Percentiles rank a stretch among this genome's conserved stretches.
phyloP scores from a whole-genome alignment of 2,113 vertebrate genomes.

The Hippocampus comes region DNA sequence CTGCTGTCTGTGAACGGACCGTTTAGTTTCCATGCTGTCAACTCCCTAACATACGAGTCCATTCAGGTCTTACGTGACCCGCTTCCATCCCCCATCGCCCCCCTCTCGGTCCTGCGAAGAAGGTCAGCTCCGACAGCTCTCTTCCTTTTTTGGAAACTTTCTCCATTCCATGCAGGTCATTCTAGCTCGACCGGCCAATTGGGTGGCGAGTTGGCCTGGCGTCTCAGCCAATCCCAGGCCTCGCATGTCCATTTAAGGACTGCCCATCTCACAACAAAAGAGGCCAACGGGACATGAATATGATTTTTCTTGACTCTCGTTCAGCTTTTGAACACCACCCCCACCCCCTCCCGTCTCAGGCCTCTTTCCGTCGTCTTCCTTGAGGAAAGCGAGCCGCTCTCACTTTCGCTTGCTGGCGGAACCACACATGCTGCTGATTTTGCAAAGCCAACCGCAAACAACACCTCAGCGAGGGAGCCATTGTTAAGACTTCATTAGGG shows the following conservation, averaged over 20 bases:
- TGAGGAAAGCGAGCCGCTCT: constrained; percentile 1
- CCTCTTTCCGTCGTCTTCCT: not conserved
- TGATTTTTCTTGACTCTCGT: constrained; percentile 39
- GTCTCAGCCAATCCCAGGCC: constrained; percentile 71
- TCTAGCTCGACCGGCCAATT: constrained; percentile 74
- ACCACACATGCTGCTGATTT: constrained; percentile 33
- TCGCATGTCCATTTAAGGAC: constrained; percentile 89
- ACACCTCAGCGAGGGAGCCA: constrained; percentile 69
- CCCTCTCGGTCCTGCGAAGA: constrained; percentile 73
- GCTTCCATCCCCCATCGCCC: constrained; percentile 22
- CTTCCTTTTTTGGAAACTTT: constrained; percentile 93
- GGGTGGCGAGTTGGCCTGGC: constrained; percentile 63
- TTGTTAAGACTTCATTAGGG: constrained; percentile 72
- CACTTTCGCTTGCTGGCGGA: not conserved
- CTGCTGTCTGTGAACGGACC: constrained; percentile 42
- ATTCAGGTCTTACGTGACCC: constrained; percentile 26
- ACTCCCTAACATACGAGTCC: constrained; percentile 32
- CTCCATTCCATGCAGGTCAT: constrained; percentile 82
- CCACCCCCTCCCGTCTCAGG: constrained; percentile 1
- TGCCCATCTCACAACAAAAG: constrained; percentile 66
- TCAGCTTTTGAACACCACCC: constrained; percentile 12
- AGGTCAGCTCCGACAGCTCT: constrained; percentile 70
- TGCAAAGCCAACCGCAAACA: constrained; percentile 57
- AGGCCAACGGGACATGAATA: constrained; percentile 55
- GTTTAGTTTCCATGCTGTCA: constrained; percentile 68